Evolutionary conservation across 2,888 invertebrate genomes (phyloP), one percentile per base, ranked within the genome.

Genomic region (Ophioninae sp.): DNA sequence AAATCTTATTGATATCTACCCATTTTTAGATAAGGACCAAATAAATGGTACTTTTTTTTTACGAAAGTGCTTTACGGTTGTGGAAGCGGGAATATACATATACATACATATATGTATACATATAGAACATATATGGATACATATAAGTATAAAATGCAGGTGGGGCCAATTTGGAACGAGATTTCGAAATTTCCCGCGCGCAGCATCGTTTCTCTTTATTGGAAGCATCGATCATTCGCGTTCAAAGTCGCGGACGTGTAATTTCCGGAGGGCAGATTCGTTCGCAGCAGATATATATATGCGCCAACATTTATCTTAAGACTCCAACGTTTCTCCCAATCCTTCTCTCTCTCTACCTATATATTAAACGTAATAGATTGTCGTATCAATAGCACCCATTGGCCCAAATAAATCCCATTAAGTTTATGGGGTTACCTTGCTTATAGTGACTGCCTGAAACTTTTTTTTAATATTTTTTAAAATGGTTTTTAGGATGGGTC

Each of bases 181-280:
- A 72, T 72, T 65, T 64, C 30, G 37, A 64, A 65, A 59, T 44
- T 73, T 20, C 59, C 23, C 59, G 41, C 62, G 61, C 8, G 30
- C 56, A 68, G 68, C 59, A 68, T 68, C 77, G 44, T 50, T 56
- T 81, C 81, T 76, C 78, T 73, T 84, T 85, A 88, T 85, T 84
- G 81, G 87, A 86, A 90, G 91, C 92, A 92, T 92, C 92, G 92
- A 92, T 92, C 92, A 92, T 92, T 90, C 85, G 59, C 91, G 91
- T 91, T 92, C 91, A 91, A 90, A 91, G 89, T 91, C 65, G 64
- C 91, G 89, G 92, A 92, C 92, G 91, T 89, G 92, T 92, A 92
- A 92, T 92, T 92, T 92, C 92, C 92, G 92, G 92, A 90, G 91
- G 89, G 91, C 90, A 90, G 90, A 92, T 91, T 90, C 90, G 90